Evolutionary conservation across 2,113 vertebrate species (phyloP).

Genomic region (Carassius carassius): DNA sequence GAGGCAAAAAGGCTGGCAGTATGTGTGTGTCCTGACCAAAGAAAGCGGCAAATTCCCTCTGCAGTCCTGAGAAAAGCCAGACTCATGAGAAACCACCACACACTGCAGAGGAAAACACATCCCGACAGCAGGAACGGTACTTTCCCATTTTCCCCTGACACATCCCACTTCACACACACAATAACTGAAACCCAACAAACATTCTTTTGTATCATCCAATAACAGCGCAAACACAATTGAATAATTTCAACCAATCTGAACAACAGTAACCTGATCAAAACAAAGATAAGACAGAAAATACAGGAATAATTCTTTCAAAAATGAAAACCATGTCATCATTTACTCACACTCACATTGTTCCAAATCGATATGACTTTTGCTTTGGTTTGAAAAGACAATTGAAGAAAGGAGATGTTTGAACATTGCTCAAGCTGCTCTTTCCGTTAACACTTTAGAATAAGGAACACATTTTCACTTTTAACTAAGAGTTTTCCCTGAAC

Average conservation of each 20-base stretch:
- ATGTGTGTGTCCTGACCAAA: conserved; percentile 25
- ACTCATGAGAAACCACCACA: conserved; percentile 10
- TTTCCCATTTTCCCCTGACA: conserved; percentile 29
- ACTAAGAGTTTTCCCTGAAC: too few relatives aligned
- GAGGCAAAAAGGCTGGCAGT: conserved; percentile 24
- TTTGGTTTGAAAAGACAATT: background rate
- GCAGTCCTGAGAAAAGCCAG: conserved; percentile 29
- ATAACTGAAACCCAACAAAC: background rate
- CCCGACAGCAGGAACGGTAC: background rate
- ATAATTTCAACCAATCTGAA: conserved; percentile 2
- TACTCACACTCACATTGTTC: background rate
- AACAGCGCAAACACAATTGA: background rate
- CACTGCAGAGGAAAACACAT: conserved; percentile 12
- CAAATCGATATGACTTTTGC: background rate
- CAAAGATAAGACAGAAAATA: conserved; percentile 26
- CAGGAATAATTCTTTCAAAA: background rate
- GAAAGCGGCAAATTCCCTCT: conserved; percentile 29
- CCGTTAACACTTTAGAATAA: too few relatives aligned
- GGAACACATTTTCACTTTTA: too few relatives aligned
- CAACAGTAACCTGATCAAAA: conserved; percentile 33
- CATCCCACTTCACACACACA: conserved; percentile 13
- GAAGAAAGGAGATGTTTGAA: background rate
- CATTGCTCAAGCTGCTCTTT: background rate
- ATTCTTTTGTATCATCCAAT: conserved; percentile 20
- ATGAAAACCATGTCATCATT: background rate